Evolutionary conservation across 2,113 vertebrate species (phyloP), one percentile per base, ranked within the genome.

Genomic region (Tor tambroides): DNA sequence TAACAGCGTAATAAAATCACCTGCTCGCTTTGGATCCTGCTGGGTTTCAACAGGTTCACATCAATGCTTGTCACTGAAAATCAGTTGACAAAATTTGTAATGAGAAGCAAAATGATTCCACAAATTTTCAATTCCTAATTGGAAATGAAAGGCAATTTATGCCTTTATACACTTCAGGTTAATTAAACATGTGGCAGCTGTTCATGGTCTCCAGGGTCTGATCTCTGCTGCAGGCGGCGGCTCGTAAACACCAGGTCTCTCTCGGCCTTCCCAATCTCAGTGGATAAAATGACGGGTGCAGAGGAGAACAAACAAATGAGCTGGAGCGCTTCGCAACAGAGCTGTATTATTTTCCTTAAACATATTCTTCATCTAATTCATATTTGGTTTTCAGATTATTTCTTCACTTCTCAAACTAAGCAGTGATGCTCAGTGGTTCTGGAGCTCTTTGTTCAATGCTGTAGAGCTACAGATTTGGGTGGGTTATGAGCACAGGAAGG

Each of bases 201-300:
- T 56, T 87, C 78, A n/a, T 54, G 21, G n/a, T 61, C 41, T 85
- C 89, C 54, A 80, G 61, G 77, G 71, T 30, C 75, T 76, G 86
- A 89, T 82, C 78, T 80, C 82, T 86, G 76, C 74, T 75, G 49
- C 77, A 83, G 77, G 43, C 63, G 63, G 67, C 28, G 61, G 35
- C 23, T 83, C 69, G 88, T 90, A 91, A 89, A 92, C 90, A 91
- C 83, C 75, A 78, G 85, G 84, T 91, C 80, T 90, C 89, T 90
- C 89, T 86, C 82, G 89, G 84, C 56, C 84, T 86, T 83, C 76
- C 69, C 61, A 80, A 87, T 91, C 91, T 89, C 88, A 43, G 87
- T 85, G 89, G 91, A 89, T 90, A 56, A 80, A 87, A 84, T 86
- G 86, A 86, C 59, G 19, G 80, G 51, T 19, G 35, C 41, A 17